A percentile compares a stretch with the other conserved stretches of the same genome.
These are phyloP conservation scores for Hanleya hanleyi DNA, from an alignment of 2,888 invertebrate species.

Conservation along the genomic window DNA sequence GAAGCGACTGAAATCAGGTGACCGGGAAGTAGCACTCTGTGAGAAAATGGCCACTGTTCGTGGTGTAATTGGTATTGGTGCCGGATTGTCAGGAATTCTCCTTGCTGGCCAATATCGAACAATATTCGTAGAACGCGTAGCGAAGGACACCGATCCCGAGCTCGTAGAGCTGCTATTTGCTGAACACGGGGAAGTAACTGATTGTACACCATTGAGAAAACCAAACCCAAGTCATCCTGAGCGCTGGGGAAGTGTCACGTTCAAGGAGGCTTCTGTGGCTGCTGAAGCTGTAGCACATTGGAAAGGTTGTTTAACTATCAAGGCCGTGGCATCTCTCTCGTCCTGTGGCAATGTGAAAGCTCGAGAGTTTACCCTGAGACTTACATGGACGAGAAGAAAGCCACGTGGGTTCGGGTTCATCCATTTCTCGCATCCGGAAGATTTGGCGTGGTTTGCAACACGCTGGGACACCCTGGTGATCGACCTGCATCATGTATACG, in stretches of 20 bases:
- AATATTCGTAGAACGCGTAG: conserved; percentile 36
- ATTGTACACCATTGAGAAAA: not conserved
- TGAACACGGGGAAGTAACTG: conserved; percentile 41
- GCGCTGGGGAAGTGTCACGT: conserved; percentile 54
- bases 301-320: not conserved
- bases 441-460: conserved; percentile 13
- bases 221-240: not conserved
- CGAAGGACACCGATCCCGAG: conserved; percentile 19
- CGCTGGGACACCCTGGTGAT: not conserved
- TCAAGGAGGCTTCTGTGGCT: conserved; percentile 28
- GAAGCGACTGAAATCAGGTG: not conserved
- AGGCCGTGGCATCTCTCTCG: not conserved
- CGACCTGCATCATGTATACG: conserved; percentile 4
- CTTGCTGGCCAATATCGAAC: conserved; percentile 51
- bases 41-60: conserved; percentile 20
- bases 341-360: too few species aligned
- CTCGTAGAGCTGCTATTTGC: conserved; percentile 33
- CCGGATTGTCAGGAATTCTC: conserved; percentile 41
- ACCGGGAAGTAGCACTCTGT: not conserved
- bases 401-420: conserved; percentile 52
- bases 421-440: conserved; percentile 34
- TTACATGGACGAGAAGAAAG: conserved; percentile 52
- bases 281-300: conserved; percentile 15
- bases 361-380: conserved; percentile 24
- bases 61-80: conserved; percentile 49